Evolutionary conservation across 2,888 invertebrate species (phyloP).

Genomic region (Drosophila aldrichi): DNA sequence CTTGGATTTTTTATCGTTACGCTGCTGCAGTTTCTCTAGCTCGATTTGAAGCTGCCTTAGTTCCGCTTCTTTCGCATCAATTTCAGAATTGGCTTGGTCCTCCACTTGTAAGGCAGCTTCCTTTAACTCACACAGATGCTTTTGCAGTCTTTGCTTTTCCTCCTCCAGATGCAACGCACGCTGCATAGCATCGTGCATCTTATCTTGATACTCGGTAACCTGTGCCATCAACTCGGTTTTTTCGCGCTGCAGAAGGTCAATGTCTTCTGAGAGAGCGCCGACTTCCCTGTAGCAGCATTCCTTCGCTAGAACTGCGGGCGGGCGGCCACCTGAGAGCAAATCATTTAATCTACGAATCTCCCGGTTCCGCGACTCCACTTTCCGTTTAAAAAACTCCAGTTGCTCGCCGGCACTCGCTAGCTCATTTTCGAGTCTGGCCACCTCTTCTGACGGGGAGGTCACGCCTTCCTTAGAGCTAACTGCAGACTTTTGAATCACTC

Average conservation of each 20-base stretch:
- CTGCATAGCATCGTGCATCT: conserved; percentile 92
- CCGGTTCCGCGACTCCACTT: conserved; percentile 87
- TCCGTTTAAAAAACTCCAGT: conserved; percentile 85
- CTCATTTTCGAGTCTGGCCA: conserved; percentile 85
- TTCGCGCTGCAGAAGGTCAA: conserved; percentile 87
- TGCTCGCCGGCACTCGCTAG: conserved; percentile 85
- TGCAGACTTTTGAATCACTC: conserved; percentile 70
- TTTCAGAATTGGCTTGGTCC: conserved; percentile 90
- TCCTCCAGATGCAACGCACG: conserved; percentile 91
- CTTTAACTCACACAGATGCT: conserved; percentile 90
- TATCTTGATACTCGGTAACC: conserved; percentile 80
- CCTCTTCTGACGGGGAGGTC: conserved; percentile 80
- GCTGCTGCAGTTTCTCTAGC: conserved; percentile 59
- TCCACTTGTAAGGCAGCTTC: conserved; percentile 91
- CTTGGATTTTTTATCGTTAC: conserved; percentile 41
- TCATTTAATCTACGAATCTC: conserved; percentile 90
- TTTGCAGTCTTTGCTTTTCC: conserved; percentile 89
- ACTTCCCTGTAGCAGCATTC: conserved; percentile 89
- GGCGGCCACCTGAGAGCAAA: conserved; percentile 90
- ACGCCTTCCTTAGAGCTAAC: conserved; percentile 58
- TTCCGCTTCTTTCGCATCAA: conserved; percentile 87
- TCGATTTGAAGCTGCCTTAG: conserved; percentile 81
- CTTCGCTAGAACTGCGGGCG: conserved; percentile 87
- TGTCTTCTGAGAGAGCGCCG: conserved; percentile 87
- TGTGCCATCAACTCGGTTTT: conserved; percentile 85